phyloP scores from a whole-genome alignment of 2,113 vertebrate species.

The Melanotaenia duboulayi region DNA sequence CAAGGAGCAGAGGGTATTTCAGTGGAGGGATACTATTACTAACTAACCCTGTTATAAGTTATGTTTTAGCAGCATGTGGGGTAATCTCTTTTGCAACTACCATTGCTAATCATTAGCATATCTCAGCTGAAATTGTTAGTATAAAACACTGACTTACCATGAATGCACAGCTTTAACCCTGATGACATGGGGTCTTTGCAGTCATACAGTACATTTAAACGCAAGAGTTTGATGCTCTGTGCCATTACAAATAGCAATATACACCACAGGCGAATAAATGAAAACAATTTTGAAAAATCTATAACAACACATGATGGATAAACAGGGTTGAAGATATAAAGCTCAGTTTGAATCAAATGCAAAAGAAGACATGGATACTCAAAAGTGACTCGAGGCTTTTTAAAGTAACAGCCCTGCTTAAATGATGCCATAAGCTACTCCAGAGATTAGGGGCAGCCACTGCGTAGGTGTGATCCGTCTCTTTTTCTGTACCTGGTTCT shows the following conservation, averaged over 20 bases:
- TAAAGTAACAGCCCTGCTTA: background rate
- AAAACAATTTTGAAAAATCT: background rate
- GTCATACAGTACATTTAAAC: background rate
- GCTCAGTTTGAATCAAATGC: too few relatives aligned
- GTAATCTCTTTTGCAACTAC: too few relatives aligned
- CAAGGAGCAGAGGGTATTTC: too few relatives aligned
- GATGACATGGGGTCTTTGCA: background rate
- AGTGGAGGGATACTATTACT: background rate
- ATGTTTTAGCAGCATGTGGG: background rate
- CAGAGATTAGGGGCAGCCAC: background rate
- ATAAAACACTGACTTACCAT: background rate
- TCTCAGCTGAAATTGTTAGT: background rate
- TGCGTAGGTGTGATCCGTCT: background rate
- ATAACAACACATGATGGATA: background rate
- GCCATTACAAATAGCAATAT: background rate
- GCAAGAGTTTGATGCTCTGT: background rate
- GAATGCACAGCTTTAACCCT: too few relatives aligned
- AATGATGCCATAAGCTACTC: background rate
- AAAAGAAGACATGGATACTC: background rate
- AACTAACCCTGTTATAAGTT: background rate
- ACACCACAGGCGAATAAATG: background rate
- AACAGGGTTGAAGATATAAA: background rate
- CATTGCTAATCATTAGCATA: background rate
- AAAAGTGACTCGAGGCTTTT: background rate
- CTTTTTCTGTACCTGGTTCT: background rate